Evolutionary conservation across 2,797 vertebrate species (phyloP).

Genomic region (Phoebastria nigripes): DNA sequence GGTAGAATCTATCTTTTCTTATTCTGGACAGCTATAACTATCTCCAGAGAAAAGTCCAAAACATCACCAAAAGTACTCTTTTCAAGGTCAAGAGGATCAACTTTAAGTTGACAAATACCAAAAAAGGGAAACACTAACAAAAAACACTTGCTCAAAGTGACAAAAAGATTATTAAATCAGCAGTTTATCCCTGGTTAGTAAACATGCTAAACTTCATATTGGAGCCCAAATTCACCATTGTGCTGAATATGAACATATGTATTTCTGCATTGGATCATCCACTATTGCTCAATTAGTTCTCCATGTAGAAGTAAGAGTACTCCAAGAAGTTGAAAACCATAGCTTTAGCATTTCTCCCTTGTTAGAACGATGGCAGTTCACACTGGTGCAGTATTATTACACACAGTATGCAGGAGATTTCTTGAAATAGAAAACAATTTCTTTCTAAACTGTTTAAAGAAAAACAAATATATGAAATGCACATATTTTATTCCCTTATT

Average conservation of each 20-base stretch:
- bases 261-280: background rate
- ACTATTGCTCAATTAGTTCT: background rate
- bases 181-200: background rate
- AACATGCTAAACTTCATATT: background rate
- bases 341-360: background rate
- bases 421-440: background rate
- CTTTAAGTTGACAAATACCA: background rate
- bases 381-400: background rate
- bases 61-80: background rate
- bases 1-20: background rate
- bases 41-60: background rate
- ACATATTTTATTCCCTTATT: slow-evolving; percentile 59
- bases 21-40: background rate
- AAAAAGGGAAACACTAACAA: background rate
- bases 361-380: background rate
- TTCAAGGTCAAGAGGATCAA: background rate
- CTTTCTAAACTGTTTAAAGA: slow-evolving; percentile 12
- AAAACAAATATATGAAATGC: slow-evolving; percentile 18
- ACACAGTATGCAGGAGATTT: background rate
- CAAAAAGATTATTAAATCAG: background rate
- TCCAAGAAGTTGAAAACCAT: background rate
- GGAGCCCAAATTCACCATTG: background rate
- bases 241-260: accelerated
- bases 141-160: background rate
- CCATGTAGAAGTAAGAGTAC: background rate